Evolutionary conservation across 2,113 vertebrate genomes (phyloP), one percentile per base, ranked within the genome.

Genomic region (Scolopax mira): DNA sequence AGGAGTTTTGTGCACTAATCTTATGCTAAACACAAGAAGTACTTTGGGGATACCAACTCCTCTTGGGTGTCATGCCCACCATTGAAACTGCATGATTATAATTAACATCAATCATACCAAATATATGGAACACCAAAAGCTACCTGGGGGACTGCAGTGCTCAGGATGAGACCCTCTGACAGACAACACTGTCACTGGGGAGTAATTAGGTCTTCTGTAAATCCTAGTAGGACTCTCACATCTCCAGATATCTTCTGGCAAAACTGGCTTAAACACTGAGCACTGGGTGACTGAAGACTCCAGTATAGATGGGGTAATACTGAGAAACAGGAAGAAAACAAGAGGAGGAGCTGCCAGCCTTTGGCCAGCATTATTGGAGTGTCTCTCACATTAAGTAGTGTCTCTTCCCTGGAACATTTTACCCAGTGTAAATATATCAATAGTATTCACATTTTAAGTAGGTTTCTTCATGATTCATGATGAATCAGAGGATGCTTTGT

Each of bases 81-180:
- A 9, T 3, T 84, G 37, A 72, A 74, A 89, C 13, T 72, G 21
- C 18, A 37, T n/a, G 51, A 37, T 44, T 87, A 35, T 74, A 92
- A 96, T 75, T 69, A 83, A 88, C 37, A 92, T 33, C 66, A 69
- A 62, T 55, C 52, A 27, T 25, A 58, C 16, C n/a, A 62, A 21
- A 78, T 77, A 94, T 94, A 87, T 4, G n/a, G 82, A 89, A 73
- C 75, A 90, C 72, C 35, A 79, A 88, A 95, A 85, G 25, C 48
- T 66, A 33, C 16, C 15, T 35, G 52, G 3, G 52, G 54, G n/a
- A 80, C 65, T 86, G 12, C 1, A 91, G 25, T 12, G 23, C 35
- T 91, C 52, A 92, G 57, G 37, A 89, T 39, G 37, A 74, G 81
- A 79, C 89, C 28, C 21, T 57, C 19, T 49, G 46, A 51, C 52